Evolutionary conservation across 1,140 invertebrate genomes (phyloP).

Genomic region (Dufourea novaeangliae): DNA sequence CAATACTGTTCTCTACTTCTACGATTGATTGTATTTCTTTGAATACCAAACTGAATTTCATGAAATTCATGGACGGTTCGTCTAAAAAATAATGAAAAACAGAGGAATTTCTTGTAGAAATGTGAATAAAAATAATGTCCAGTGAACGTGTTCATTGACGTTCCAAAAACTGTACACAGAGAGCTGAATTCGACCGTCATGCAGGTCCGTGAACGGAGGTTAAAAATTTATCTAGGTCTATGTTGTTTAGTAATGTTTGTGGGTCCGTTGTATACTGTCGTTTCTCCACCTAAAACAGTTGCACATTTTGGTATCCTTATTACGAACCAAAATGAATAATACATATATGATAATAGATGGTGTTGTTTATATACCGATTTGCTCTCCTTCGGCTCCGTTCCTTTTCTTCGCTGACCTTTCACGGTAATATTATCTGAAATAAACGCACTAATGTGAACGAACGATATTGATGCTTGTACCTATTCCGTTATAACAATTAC

Average conservation of each 20-base stretch:
- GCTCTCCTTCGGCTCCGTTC: slow-evolving; percentile 49
- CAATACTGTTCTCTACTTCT: neutral
- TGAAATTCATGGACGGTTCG: neutral
- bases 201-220: slow-evolving; percentile 70
- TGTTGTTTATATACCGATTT: slow-evolving; percentile 57
- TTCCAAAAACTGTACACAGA: slow-evolving; percentile 1
- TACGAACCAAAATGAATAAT: neutral
- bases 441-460: neutral
- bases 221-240: slow-evolving; percentile 71
- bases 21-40: neutral
- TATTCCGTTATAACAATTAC: slow-evolving; percentile 23
- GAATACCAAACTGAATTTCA: neutral
- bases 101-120: neutral
- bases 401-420: slow-evolving; percentile 62
- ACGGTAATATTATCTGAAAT: slow-evolving; percentile 26
- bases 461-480: neutral
- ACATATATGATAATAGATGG: neutral
- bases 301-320: slow-evolving; percentile 6
- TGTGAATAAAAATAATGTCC: neutral
- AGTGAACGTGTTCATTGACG: neutral
- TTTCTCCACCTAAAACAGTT: slow-evolving; percentile 61
- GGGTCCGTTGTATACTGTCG: slow-evolving; percentile 62
- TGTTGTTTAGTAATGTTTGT: slow-evolving; percentile 63
- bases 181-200: slow-evolving; percentile 36
- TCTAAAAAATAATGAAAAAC: neutral